Percentiles rank a stretch among this genome's conserved stretches.
These are phyloP conservation scores for Cancer borealis DNA, from an alignment of 2,888 invertebrate species.

Conservation along the genomic window DNA sequence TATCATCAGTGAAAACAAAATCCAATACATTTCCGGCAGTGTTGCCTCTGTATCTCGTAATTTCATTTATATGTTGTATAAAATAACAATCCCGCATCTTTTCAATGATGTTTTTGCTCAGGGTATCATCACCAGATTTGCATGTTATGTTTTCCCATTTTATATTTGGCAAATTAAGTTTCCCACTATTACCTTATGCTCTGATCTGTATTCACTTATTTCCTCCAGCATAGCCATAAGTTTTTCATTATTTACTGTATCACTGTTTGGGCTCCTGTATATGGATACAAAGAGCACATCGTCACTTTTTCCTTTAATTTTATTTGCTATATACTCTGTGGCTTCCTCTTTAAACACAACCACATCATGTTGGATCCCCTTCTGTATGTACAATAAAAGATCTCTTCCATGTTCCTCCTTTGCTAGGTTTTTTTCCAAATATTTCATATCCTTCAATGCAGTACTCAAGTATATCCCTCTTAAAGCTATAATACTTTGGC, in stretches of 20 bases:
- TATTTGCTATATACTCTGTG: no score
- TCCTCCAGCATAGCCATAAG: neutral
- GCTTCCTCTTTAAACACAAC: no score
- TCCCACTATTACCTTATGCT: neutral
- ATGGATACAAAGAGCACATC: no score
- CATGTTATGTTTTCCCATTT: conserved; percentile 19
- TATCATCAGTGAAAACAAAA: neutral
- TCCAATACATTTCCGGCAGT: neutral
- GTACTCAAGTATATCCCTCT: no score
- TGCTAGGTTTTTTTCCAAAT: no score
- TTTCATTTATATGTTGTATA: neutral
- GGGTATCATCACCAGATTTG: conserved; percentile 14
- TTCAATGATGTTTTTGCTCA: neutral
- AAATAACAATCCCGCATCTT: conserved; percentile 26
- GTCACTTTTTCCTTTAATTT: no score
- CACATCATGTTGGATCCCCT: no score
- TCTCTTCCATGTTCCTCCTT: no score
- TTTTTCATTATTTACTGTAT: conserved; percentile 2
- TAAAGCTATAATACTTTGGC: no score
- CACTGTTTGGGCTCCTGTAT: neutral
- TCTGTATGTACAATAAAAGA: no score
- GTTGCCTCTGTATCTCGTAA: conserved; percentile 4
- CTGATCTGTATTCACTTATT: neutral
- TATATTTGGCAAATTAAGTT: neutral
- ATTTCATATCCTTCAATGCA: no score